These are phyloP conservation scores for Plagodis dolabraria DNA, from an alignment of 2,888 invertebrate species.

Conservation along the genomic window DNA sequence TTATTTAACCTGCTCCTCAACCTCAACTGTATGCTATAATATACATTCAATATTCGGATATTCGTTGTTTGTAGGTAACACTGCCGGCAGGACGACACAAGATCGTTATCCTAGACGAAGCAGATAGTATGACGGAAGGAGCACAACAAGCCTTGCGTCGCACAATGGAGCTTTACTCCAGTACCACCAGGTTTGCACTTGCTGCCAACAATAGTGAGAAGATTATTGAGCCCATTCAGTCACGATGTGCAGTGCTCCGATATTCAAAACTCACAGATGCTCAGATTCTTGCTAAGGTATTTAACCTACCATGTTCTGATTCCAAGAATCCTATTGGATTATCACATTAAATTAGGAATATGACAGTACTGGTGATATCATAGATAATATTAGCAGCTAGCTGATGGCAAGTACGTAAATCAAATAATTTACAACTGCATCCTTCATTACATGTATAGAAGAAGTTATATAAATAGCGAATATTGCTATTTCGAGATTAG, in stretches of 20 bases:
- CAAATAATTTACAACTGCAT: no score
- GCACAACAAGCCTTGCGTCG: constrained; percentile 98
- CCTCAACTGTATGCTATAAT: no score
- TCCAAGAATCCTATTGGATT: no score
- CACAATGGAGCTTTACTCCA: constrained; percentile 99
- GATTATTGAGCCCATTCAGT: constrained; percentile 99
- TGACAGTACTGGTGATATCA: no score
- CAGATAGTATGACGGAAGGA: constrained; percentile 99
- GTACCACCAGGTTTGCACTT: constrained; percentile 98
- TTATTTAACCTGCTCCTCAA: no score
- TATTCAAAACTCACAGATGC: constrained; percentile 96
- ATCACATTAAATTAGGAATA: no score
- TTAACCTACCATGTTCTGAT: neutral
- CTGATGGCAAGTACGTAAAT: no score
- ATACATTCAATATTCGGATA: neutral
- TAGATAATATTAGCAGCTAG: no score
- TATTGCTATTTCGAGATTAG: no score
- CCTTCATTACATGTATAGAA: no score
- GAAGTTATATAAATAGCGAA: no score
- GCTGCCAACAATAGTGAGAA: constrained; percentile 99
- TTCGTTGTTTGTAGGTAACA: constrained; percentile 86
- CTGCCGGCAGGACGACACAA: constrained; percentile 96
- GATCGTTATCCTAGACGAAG: constrained; percentile 98
- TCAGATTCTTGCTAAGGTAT: constrained; percentile 93
- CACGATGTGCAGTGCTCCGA: constrained; percentile 97